Percentiles rank a stretch among this genome's conserved stretches.
Conservation (phyloP, 2,888 invertebrate genomes). For the Protophormia terraenovae region DNA sequence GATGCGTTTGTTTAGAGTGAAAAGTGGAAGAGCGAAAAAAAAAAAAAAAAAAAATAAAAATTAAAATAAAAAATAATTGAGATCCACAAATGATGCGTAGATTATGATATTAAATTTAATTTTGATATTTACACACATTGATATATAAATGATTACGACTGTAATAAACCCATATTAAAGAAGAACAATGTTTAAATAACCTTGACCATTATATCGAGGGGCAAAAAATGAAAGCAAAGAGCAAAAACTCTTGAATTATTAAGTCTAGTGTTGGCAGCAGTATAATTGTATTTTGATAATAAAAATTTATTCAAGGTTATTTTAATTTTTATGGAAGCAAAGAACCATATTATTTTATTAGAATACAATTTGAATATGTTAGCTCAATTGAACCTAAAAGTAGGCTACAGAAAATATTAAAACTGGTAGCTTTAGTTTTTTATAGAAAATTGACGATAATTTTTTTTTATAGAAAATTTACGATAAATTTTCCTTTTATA, state of each 20-base stretch:
- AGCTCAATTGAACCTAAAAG: background rate
- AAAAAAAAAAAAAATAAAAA: background rate
- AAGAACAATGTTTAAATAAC: conserved; percentile 71
- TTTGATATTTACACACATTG: background rate
- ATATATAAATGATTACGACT: conserved; percentile 9
- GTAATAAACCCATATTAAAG: conserved; percentile 36
- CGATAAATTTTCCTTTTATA: too few species aligned
- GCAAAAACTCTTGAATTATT: background rate
- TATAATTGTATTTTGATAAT: background rate
- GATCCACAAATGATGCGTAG: conserved; percentile 49
- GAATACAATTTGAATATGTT: background rate
- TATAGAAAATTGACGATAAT: too few species aligned
- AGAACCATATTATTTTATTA: background rate
- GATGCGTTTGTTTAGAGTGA: conserved; percentile 23
- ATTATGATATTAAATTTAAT: conserved; percentile 46
- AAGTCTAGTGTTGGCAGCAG: background rate
- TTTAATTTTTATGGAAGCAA: background rate
- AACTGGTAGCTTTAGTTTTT: too few species aligned
- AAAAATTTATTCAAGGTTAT: conserved; percentile 33
- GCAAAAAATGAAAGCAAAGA: background rate
- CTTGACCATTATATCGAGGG: conserved; percentile 71
- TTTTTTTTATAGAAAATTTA: too few species aligned
- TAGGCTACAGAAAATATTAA: background rate
- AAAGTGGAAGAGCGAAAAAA: background rate
- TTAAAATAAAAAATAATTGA: conserved; percentile 9